A percentile compares a stretch with the other conserved stretches of the same genome.
Evolutionary conservation across 2,113 vertebrate species (phyloP).

Genomic region (Dasyprocta punctata): DNA sequence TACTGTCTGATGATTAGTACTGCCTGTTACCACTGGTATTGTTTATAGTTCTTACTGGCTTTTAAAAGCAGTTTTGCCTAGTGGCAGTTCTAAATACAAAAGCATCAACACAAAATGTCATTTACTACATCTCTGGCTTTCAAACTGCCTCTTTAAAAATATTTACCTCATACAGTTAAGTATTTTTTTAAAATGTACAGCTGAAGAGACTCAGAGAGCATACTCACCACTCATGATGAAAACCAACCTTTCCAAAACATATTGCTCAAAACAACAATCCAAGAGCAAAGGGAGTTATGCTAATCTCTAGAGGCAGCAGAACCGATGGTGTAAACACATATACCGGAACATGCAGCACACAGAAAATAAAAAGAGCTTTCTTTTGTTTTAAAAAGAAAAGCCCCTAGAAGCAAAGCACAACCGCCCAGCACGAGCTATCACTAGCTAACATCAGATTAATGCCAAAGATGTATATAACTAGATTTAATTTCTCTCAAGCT

Average conservation of each 20-base stretch:
- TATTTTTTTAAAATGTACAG: conserved; percentile 66
- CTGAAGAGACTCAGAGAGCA: conserved; percentile 72
- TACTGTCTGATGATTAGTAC: conserved; percentile 1
- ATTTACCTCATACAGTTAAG: conserved; percentile 50
- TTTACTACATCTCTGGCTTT: conserved; percentile 52
- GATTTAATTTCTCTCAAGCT: conserved; percentile 81
- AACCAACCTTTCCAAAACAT: conserved; percentile 88
- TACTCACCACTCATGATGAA: conserved; percentile 92
- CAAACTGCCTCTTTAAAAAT: conserved; percentile 35
- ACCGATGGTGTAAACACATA: conserved; percentile 79
- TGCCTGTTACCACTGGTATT: conserved; percentile 45
- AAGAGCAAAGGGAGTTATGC: conserved; percentile 83
- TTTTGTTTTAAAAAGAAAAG: conserved; percentile 82
- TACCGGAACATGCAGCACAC: conserved; percentile 80
- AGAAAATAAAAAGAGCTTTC: conserved; percentile 83
- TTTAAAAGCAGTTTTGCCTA: conserved; percentile 56
- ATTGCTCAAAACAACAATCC: conserved; percentile 87
- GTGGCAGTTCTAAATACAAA: conserved; percentile 55
- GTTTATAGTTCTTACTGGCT: conserved; percentile 57
- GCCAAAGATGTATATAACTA: conserved; percentile 77
- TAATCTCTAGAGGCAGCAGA: conserved; percentile 83
- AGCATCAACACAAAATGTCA: conserved; percentile 59
- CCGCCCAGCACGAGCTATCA: conserved; percentile 80
- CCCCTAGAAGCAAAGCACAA: conserved; percentile 80
- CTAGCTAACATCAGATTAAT: conserved; percentile 81